Evolutionary conservation across 2,113 vertebrate species (phyloP), one percentile per base, ranked within the genome.

Genomic region (Tautogolabrus adspersus): DNA sequence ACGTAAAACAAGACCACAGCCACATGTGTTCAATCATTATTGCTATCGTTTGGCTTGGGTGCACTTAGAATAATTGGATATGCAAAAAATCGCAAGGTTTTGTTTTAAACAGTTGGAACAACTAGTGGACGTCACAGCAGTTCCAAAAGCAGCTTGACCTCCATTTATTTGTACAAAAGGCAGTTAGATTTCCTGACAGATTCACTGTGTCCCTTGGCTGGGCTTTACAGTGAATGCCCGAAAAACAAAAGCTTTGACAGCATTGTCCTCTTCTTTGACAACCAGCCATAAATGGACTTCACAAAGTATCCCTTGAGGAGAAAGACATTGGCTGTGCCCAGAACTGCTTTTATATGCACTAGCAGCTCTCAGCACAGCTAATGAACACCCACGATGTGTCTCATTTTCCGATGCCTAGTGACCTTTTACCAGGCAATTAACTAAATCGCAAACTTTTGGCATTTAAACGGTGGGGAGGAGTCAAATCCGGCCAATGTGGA

Each of bases 361-460:
- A 63, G 69, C 70, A 57, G 82, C 79, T 87, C 75, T 75, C 62
- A 66, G 64, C 72, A 70, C 72, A 75, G 87, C 75, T 76, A 87
- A 84, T 87, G 86, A 90, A 87, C 73, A 67, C 81, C 78, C 81
- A 70, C 83, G 63, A 76, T 84, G 87, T 89, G 87, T 88, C 80
- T 86, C 59, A 72, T 78, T 93, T 80, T 85, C 75, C 83, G 86
- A 88, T 76, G 72, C 78, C 87, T 60, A 59, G 85, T 91, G 91
- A 91, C 88, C 90, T 91, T 91, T 92, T 87, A 79, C 72, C 66
- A 82, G 84, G 76, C 89, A 88, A 89, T 91, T 93, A 86, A 70
- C 82, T 71, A 58, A 82, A 89, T 88, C 85, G 70, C 77, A 85
- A 87, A 81, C 78, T 82, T 88, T 81, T 85, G 83, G 66, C 79